Evolutionary conservation across 2,797 vertebrate genomes (phyloP).

Genomic region (Amphiprion clarkii): DNA sequence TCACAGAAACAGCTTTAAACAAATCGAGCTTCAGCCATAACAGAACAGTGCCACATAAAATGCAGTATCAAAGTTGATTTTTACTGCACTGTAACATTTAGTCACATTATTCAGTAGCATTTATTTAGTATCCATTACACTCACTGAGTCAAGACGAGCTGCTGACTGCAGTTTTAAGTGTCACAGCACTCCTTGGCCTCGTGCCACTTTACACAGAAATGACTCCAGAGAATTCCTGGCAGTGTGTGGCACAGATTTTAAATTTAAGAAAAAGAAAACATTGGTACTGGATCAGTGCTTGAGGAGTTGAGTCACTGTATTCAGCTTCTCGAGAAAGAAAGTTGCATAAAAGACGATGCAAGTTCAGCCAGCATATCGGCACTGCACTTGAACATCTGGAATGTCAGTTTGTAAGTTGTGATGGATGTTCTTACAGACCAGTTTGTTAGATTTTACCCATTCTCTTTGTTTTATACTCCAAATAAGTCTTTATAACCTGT

Average conservation of each 20-base stretch:
- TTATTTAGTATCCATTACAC: slow-evolving; percentile 3
- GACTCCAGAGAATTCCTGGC: background rate
- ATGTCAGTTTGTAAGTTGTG: background rate
- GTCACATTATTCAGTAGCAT: background rate
- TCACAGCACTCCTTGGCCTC: slow-evolving; percentile 8
- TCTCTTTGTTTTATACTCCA: background rate
- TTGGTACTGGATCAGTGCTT: background rate
- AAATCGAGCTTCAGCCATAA: background rate
- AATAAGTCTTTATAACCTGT: background rate
- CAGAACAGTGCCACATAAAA: background rate
- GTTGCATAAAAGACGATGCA: no score
- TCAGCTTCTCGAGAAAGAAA: no score
- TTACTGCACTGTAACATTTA: background rate
- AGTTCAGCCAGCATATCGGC: no score
- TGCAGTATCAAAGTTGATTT: background rate
- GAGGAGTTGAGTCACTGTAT: no score
- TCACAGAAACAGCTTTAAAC: no score
- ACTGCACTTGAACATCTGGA: no score
- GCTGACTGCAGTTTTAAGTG: slow-evolving; percentile 14
- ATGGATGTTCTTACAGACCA: no score
- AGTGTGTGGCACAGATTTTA: no score
- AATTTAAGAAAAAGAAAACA: background rate
- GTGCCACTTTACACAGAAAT: background rate
- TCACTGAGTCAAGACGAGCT: slow-evolving; percentile 2
- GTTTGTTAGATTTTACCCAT: background rate